Evolutionary conservation across 2,113 vertebrate species (phyloP).

Genomic region (Antechinus flavipes): DNA sequence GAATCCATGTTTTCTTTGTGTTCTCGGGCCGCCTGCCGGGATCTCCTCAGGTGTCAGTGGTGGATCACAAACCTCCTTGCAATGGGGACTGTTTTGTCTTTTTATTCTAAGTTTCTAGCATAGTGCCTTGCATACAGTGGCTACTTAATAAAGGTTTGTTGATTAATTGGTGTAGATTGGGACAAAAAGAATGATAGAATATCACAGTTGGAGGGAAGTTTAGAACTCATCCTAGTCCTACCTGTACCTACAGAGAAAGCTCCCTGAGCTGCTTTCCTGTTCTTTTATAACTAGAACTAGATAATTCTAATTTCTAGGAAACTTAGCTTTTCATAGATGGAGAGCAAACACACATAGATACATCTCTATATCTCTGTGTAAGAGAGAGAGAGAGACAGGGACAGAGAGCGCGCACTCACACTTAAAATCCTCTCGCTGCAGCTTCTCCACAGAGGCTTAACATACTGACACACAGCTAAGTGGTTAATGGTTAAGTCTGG

Average conservation of each 20-base stretch:
- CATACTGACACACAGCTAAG: background rate
- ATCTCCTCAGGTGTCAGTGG: background rate
- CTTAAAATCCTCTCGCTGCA: background rate
- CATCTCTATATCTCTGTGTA: no score
- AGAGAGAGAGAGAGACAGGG: background rate
- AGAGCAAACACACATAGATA: background rate
- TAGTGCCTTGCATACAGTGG: no score
- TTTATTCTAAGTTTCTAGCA: background rate
- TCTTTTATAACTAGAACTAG: background rate
- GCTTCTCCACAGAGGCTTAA: background rate
- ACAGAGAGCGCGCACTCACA: background rate
- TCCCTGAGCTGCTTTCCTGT: background rate
- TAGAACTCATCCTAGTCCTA: background rate
- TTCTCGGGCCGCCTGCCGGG: background rate
- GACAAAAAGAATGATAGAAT: background rate
- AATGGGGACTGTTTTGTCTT: background rate
- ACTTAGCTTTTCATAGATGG: background rate
- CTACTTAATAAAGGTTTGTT: background rate
- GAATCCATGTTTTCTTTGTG: background rate
- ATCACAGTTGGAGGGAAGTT: background rate
- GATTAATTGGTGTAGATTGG: background rate
- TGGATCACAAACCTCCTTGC: background rate
- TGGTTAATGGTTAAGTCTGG: no score
- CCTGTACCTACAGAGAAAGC: background rate
- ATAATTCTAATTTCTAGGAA: background rate